These are phyloP conservation scores for Salvelinus alpinus DNA, from an alignment of 2,113 vertebrate genomes.

Conservation along the genomic window DNA sequence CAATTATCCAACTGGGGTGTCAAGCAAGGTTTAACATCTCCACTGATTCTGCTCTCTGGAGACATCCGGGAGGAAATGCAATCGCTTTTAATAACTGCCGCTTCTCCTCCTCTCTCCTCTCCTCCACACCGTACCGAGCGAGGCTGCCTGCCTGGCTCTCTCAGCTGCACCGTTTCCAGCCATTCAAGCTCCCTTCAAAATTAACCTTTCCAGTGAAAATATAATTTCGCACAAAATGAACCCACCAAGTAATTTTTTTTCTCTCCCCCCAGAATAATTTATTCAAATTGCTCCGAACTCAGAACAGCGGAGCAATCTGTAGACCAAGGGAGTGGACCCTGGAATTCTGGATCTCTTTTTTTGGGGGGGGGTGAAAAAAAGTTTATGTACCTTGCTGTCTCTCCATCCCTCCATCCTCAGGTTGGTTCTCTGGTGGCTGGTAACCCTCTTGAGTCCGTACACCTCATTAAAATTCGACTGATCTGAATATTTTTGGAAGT, in stretches of 20 bases:
- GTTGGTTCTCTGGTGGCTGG: conserved; percentile 88
- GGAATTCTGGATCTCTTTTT: conserved; percentile 76
- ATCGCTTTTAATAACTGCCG: conserved; percentile 99
- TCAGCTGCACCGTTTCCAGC: conserved; percentile 92
- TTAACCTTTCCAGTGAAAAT: conserved; percentile 99
- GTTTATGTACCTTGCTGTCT: conserved; percentile 96
- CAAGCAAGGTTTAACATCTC: conserved; percentile 99
- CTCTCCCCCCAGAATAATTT: conserved; percentile 88
- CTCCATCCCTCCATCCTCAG: conserved; percentile 75
- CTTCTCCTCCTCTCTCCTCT: conserved; percentile 80
- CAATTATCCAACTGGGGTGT: conserved; percentile 99
- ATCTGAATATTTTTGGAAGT: conserved; percentile 97
- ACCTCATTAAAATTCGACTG: conserved; percentile 99
- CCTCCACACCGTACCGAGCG: conserved; percentile 81
- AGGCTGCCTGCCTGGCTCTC: conserved; percentile 61
- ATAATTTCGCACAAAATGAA: conserved; percentile 99
- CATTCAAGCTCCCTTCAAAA: conserved; percentile 99
- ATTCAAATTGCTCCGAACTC: conserved; percentile 99
- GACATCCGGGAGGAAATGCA: conserved; percentile 99
- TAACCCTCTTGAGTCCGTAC: conserved; percentile 88
- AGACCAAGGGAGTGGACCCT: conserved; percentile 87
- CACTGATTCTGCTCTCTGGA: conserved; percentile 99
- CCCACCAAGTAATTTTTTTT: conserved; percentile 89
- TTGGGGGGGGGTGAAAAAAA: conserved; percentile 69
- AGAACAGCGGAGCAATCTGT: conserved; percentile 99